A percentile compares a stretch with the other conserved stretches of the same genome.
phyloP scores from a whole-genome alignment of 2,797 vertebrate species.

The Danio aesculapii region DNA sequence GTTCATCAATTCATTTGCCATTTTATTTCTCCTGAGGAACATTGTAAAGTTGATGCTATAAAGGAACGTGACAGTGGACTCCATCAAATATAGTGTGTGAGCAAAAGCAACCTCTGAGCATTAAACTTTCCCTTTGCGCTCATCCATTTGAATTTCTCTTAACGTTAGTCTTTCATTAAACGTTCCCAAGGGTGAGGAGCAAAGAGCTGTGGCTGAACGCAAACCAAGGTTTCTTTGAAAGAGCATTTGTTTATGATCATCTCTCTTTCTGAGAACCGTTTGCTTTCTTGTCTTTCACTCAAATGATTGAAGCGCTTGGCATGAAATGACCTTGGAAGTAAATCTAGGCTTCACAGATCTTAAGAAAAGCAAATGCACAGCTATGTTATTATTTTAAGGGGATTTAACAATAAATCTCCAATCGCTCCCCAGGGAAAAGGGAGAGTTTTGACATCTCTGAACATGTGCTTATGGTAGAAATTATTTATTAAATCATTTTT shows the following conservation, averaged over 20 bases:
- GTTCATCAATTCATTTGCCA: too few relatives aligned
- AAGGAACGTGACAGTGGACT: neutral
- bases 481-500: too few relatives aligned
- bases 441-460: conserved; percentile 2
- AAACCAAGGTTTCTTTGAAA: neutral
- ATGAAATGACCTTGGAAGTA: neutral
- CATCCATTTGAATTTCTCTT: neutral
- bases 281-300: neutral
- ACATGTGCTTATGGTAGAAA: neutral
- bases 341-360: neutral
- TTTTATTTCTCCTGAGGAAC: too few relatives aligned
- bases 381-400: conserved; percentile 27
- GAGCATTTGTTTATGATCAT: conserved; percentile 25
- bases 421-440: conserved; percentile 14
- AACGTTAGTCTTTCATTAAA: conserved; percentile 1
- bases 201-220: neutral
- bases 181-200: neutral
- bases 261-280: neutral
- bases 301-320: conserved; percentile 1
- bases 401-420: neutral
- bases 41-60: neutral
- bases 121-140: neutral
- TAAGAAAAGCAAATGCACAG: neutral
- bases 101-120: neutral
- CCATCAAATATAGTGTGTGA: neutral